Evolutionary conservation across 2,797 vertebrate species (phyloP).

Genomic region (Loris lydekkerianus): DNA sequence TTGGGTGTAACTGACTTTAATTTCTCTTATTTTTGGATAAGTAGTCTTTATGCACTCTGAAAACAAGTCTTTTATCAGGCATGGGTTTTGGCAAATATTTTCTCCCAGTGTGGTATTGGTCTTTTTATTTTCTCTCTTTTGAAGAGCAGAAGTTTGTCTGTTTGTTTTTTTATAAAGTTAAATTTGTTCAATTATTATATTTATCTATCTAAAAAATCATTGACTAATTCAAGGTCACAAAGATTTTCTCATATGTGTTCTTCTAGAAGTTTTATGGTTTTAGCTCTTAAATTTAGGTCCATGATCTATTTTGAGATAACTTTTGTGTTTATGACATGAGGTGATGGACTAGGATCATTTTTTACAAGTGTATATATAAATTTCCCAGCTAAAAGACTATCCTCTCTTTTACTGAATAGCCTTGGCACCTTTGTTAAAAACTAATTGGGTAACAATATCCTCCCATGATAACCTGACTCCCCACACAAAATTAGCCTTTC

Average conservation of each 20-base stretch:
- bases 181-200: neutral
- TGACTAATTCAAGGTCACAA: neutral
- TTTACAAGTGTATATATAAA: neutral
- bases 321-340: neutral
- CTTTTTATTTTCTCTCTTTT: neutral
- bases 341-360: neutral
- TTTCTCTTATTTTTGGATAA: neutral
- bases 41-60: slow-evolving; percentile 12
- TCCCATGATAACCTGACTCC: neutral
- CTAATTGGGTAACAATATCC: neutral
- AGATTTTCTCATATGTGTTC: neutral
- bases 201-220: neutral
- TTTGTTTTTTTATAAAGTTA: neutral
- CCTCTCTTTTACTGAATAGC: neutral
- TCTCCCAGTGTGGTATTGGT: neutral
- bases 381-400: neutral
- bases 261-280: neutral
- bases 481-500: neutral
- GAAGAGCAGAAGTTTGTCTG: neutral
- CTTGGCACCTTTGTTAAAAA: neutral
- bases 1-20: neutral
- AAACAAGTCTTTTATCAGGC: neutral
- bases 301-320: neutral
- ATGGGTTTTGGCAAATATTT: slow-evolving; percentile 20
- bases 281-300: neutral